Evolutionary conservation across 2,113 vertebrate genomes (phyloP), one percentile per base, ranked within the genome.

Genomic region (Perca fluviatilis): DNA sequence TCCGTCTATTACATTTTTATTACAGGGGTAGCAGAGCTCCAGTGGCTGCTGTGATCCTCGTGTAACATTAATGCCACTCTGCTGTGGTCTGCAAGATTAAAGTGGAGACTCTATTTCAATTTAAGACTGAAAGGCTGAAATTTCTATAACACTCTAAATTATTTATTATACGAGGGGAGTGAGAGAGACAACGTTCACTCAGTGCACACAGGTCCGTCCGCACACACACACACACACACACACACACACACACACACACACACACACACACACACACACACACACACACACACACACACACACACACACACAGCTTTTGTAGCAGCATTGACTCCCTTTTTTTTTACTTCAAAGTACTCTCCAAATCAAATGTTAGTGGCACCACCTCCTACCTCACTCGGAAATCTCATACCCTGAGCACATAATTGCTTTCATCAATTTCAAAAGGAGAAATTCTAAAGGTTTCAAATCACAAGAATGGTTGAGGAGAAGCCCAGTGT

Each of bases 31-130:
- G 68, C 57, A 9, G 64, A 5, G 64, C 83, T 84, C 63, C 18
- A 23, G 81, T 67, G 67, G 84, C 81, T 58, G 84, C 82, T 88
- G 69, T 85, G 86, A 81, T 83, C 71, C 83, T 85, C 61, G 56
- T 36, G 81, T 62, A 78, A 80, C 64, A 81, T 80, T 69, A 80
- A 82, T 57, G 78, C 51, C 77, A 36, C 50, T 65, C 83, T 79
- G 74, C 79, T 85, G 88, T 50, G 68, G 60, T 56, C 58, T 3
- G 72, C 15, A 12, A 70, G 62, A 89, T 87, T 81, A 86, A 85
- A 90, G 79, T 73, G 30, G 13, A 40, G 7, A 57, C 76, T 88
- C 73, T 0, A 58, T 84, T 90, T 87, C 84, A 86, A 90, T 90
- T 83, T 64, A 80, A 74, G 77, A 53, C 69, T 53, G 50, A 83